Percentiles rank a stretch among this genome's conserved stretches.
Evolutionary conservation across 2,113 vertebrate genomes (phyloP).

Genomic region (Hydrochoerus hydrochaeris): DNA sequence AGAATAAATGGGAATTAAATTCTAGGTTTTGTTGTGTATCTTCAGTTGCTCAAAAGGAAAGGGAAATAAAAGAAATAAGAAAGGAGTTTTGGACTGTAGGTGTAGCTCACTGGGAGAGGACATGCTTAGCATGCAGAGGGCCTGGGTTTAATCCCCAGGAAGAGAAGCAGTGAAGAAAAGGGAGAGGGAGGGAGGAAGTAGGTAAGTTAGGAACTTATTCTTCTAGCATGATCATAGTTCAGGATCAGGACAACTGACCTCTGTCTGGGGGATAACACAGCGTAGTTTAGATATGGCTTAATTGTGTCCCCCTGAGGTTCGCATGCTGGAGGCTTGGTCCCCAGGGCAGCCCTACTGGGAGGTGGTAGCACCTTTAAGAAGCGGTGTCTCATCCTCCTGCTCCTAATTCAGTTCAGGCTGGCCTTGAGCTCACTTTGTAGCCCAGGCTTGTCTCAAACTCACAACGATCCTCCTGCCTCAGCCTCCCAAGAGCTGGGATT

Average conservation of each 20-base stretch:
- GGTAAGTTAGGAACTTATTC: neutral
- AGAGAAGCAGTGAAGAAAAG: neutral
- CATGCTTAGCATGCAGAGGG: neutral
- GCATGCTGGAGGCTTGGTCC: neutral
- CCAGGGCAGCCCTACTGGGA: too few species aligned
- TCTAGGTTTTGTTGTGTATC: neutral
- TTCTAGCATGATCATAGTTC: neutral
- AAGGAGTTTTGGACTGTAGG: neutral
- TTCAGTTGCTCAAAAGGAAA: neutral
- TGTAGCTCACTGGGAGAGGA: neutral
- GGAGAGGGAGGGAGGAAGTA: neutral
- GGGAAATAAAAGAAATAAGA: neutral
- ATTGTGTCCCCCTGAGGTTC: neutral
- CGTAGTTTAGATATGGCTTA: neutral
- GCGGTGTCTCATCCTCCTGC: neutral
- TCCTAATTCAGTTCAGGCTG: too few species aligned
- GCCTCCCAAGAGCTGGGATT: too few species aligned
- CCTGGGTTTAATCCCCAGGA: neutral
- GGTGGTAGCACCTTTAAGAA: neutral
- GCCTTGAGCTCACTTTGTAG: too few species aligned
- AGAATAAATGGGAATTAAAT: neutral
- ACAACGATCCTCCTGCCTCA: too few species aligned
- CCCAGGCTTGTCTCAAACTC: too few species aligned
- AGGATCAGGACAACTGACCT: neutral
- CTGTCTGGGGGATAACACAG: neutral